A percentile compares a stretch with the other conserved stretches of the same genome.
phyloP scores from a whole-genome alignment of 2,888 invertebrate genomes.

The Orthosia cruda region DNA sequence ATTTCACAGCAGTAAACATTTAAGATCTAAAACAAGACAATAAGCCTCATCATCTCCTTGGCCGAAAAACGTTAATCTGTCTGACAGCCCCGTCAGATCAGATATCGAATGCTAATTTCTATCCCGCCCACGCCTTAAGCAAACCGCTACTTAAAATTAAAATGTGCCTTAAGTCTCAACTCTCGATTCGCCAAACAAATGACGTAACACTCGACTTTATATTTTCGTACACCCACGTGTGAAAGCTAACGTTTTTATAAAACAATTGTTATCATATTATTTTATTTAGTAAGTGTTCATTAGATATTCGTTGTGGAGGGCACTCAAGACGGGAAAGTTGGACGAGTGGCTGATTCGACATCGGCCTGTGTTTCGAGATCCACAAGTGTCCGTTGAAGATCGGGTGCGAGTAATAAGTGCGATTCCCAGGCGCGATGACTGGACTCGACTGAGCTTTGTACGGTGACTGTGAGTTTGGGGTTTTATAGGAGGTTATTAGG shows the following conservation, averaged over 20 bases:
- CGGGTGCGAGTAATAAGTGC: constrained; percentile 78
- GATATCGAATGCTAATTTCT: constrained; percentile 3
- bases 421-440: constrained; percentile 87
- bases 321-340: constrained; percentile 80
- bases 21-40: background rate
- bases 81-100: constrained; percentile 10
- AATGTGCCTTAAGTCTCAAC: constrained; percentile 50
- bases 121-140: constrained; percentile 36
- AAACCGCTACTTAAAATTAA: constrained; percentile 57
- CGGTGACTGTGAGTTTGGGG: constrained; percentile 59
- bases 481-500: constrained; percentile 14
- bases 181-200: constrained; percentile 52
- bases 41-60: constrained; percentile 8
- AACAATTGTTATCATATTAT: constrained; percentile 73
- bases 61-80: constrained; percentile 4
- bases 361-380: constrained; percentile 83
- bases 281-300: constrained; percentile 81
- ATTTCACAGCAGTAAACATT: background rate
- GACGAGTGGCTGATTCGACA: constrained; percentile 83
- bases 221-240: constrained; percentile 61
- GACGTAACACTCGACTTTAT: constrained; percentile 40
- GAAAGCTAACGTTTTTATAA: constrained; percentile 69
- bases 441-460: constrained; percentile 69
- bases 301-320: constrained; percentile 82
- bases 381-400: constrained; percentile 74